Conservation (phyloP, 2,797 vertebrate species). For the Peromyscus nudipes region DNA sequence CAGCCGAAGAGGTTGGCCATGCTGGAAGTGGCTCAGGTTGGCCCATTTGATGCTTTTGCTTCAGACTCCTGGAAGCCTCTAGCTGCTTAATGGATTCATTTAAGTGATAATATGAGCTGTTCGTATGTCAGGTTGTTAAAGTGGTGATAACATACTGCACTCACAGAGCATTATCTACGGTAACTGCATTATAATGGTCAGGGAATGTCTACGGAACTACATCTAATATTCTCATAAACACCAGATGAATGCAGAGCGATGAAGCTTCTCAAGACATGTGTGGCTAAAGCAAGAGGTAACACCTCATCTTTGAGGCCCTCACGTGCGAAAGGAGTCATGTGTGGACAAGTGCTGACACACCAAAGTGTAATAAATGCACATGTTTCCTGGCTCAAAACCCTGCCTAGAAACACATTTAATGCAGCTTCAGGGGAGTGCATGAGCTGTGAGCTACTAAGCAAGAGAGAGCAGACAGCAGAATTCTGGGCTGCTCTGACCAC, state of each 20-base stretch:
- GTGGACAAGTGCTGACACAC: constrained; percentile 56
- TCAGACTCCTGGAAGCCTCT: constrained; percentile 80
- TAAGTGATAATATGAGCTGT: constrained; percentile 85
- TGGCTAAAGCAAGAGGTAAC: constrained; percentile 34
- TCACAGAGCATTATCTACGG: constrained; percentile 75
- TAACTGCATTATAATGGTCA: constrained; percentile 76
- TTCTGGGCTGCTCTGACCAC: neutral
- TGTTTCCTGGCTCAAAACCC: constrained; percentile 64
- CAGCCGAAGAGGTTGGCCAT: neutral
- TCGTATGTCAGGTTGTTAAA: constrained; percentile 86
- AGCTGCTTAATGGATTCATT: constrained; percentile 84
- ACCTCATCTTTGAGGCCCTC: neutral
- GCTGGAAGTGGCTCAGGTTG: constrained; percentile 47
- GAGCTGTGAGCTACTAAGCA: neutral
- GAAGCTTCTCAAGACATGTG: neutral
- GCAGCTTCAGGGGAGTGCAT: neutral
- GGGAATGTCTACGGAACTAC: constrained; percentile 70
- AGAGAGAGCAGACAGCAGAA: neutral
- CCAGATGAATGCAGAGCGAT: neutral
- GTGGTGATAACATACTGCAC: constrained; percentile 82
- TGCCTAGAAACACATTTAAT: constrained; percentile 62
- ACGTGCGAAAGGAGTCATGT: constrained; percentile 49
- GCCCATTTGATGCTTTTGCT: constrained; percentile 63
- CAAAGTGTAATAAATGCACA: constrained; percentile 52
- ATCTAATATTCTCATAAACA: constrained; percentile 27